phyloP scores from a whole-genome alignment of 2,797 vertebrate genomes.

The Macropodus opercularis region DNA sequence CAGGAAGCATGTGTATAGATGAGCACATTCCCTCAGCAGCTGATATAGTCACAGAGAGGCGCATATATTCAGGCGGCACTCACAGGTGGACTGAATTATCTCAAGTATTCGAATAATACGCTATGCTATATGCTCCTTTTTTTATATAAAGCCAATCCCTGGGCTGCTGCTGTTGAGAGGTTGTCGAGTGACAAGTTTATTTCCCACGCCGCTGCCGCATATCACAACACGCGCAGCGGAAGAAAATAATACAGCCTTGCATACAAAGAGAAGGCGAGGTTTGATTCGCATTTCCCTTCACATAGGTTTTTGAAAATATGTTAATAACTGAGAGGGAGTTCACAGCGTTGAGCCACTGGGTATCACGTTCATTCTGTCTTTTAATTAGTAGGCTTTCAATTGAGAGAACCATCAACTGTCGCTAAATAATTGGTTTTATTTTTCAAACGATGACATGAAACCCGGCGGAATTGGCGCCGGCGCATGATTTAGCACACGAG shows the following conservation, averaged over 20 bases:
- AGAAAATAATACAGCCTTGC: constrained; percentile 41
- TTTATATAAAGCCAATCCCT: constrained; percentile 45
- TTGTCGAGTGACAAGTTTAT: constrained; percentile 50
- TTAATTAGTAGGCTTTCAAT: constrained; percentile 55
- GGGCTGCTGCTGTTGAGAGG: constrained; percentile 41
- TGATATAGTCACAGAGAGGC: constrained; percentile 36
- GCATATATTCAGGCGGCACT: constrained; percentile 23
- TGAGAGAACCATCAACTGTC: constrained; percentile 31
- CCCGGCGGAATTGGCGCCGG: constrained; percentile 8
- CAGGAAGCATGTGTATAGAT: constrained; percentile 7
- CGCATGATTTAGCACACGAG: constrained; percentile 14
- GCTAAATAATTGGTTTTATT: constrained; percentile 36
- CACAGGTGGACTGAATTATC: constrained; percentile 38
- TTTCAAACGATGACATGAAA: constrained; percentile 20
- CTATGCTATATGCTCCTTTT: constrained; percentile 34
- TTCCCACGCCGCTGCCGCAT: constrained; percentile 49
- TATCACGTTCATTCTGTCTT: constrained; percentile 31
- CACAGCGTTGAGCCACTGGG: constrained; percentile 22
- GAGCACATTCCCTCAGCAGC: constrained; percentile 26
- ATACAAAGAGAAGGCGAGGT: constrained; percentile 40
- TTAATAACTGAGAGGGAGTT: constrained; percentile 34
- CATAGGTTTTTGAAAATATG: constrained; percentile 53
- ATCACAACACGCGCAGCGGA: constrained; percentile 45
- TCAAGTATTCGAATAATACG: constrained; percentile 54
- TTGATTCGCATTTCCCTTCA: constrained; percentile 53